A percentile compares a stretch with the other conserved stretches of the same genome.
Evolutionary conservation across 2,113 vertebrate genomes (phyloP).

Genomic region (Cyprinus carpio): DNA sequence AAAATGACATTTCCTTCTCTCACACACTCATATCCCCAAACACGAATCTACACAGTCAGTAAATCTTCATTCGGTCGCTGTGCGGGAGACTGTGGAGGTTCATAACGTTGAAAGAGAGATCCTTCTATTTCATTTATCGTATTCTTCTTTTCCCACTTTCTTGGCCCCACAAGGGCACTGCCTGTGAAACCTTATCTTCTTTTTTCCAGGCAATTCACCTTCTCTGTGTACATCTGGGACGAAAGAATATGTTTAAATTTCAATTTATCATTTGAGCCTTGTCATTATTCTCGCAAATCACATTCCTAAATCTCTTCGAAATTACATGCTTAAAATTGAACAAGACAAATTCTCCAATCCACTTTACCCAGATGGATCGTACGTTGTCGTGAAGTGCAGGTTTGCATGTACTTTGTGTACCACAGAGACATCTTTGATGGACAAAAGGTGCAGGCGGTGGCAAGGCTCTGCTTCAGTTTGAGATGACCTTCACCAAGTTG

Average conservation of each 20-base stretch:
- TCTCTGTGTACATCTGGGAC: not conserved
- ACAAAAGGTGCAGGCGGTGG: not conserved
- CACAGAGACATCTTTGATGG: not conserved
- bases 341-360: not conserved
- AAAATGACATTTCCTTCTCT: conserved; percentile 29
- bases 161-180: not conserved
- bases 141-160: conserved; percentile 5
- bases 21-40: conserved; percentile 12
- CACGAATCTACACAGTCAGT: conserved; percentile 13
- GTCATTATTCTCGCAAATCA: conserved; percentile 3
- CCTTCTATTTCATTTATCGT: conserved; percentile 11
- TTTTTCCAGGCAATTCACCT: not conserved
- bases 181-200: conserved; percentile 23
- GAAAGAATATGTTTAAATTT: conserved; percentile 29
- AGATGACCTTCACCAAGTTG: not conserved
- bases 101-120: conserved; percentile 27
- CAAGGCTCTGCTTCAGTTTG: not conserved
- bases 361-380: conserved; percentile 5
- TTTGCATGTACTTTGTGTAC: not conserved
- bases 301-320: conserved; percentile 6
- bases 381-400: not conserved
- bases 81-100: conserved; percentile 22
- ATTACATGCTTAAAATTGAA: not conserved
- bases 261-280: not conserved
- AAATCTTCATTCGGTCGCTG: conserved; percentile 24